Evolutionary conservation across 2,113 vertebrate species (phyloP).

Genomic region (Gallinago jamesoni): DNA sequence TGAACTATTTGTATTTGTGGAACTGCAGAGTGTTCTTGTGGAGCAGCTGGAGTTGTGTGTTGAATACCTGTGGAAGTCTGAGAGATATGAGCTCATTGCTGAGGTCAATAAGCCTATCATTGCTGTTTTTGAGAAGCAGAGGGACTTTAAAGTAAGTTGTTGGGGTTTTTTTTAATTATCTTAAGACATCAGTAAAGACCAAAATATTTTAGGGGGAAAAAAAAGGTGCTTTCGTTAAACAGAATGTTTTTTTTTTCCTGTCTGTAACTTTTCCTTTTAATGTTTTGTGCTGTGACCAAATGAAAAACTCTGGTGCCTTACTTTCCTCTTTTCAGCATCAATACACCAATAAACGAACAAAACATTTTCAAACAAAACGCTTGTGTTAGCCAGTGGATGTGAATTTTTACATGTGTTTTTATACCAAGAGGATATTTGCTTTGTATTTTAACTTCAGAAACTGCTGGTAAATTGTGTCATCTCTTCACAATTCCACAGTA

Average conservation of each 20-base stretch:
- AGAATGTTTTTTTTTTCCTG: not conserved
- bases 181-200: not conserved
- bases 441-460: not conserved
- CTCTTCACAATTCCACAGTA: not conserved
- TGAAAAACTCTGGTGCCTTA: not conserved
- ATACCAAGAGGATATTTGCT: not conserved
- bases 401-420: not conserved
- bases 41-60: conserved; percentile 94
- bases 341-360: not conserved
- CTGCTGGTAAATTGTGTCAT: not conserved
- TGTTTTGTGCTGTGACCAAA: not conserved
- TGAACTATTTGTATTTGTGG: not conserved
- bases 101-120: conserved; percentile 98
- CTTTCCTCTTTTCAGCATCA: not conserved
- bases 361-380: not conserved
- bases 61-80: conserved; percentile 97
- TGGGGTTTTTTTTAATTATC: not conserved
- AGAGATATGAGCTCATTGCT: conserved; percentile 93
- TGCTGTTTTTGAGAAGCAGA: conserved; percentile 93
- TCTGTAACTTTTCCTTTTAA: not conserved
- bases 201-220: not conserved
- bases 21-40: conserved; percentile 88
- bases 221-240: not conserved
- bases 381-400: not conserved
- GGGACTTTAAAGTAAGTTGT: conserved; percentile 91